These are phyloP conservation scores for Telmatherina bonti DNA, from an alignment of 2,797 vertebrate genomes.

Conservation along the genomic window DNA sequence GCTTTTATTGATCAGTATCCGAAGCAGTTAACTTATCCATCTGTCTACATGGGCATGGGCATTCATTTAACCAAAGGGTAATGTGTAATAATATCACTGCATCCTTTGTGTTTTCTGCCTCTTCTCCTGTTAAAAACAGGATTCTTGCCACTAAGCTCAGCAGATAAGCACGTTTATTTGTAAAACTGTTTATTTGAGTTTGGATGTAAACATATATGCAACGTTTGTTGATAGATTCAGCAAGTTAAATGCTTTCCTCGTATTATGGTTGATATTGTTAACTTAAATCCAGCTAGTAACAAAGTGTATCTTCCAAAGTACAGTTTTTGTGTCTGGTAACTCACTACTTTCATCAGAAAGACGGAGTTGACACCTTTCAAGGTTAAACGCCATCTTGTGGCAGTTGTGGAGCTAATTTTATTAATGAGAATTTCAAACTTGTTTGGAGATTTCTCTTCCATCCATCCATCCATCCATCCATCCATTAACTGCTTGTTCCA, in stretches of 20 bases:
- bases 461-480: too few relatives aligned
- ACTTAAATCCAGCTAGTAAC: neutral
- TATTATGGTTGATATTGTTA: neutral
- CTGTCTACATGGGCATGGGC: constrained; percentile 53
- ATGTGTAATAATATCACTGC: constrained; percentile 20
- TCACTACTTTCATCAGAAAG: neutral
- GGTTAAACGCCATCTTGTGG: neutral
- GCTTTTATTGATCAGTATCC: constrained; percentile 73
- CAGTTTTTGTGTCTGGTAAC: neutral
- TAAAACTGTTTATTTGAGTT: neutral
- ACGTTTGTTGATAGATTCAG: neutral
- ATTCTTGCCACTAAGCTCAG: neutral
- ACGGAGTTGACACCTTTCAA: neutral
- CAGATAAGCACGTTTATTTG: neutral
- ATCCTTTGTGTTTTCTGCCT: neutral
- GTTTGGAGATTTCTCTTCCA: neutral
- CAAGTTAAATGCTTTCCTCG: neutral
- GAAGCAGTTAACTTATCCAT: constrained; percentile 72
- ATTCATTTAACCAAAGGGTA: constrained; percentile 24
- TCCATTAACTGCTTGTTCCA: too few relatives aligned
- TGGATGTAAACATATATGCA: neutral
- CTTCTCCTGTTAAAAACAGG: neutral
- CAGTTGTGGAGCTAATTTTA: neutral
- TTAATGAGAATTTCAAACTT: neutral
- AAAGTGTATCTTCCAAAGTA: neutral